These are phyloP conservation scores for Arctia plantaginis DNA, from an alignment of 2,888 invertebrate species.

Conservation along the genomic window DNA sequence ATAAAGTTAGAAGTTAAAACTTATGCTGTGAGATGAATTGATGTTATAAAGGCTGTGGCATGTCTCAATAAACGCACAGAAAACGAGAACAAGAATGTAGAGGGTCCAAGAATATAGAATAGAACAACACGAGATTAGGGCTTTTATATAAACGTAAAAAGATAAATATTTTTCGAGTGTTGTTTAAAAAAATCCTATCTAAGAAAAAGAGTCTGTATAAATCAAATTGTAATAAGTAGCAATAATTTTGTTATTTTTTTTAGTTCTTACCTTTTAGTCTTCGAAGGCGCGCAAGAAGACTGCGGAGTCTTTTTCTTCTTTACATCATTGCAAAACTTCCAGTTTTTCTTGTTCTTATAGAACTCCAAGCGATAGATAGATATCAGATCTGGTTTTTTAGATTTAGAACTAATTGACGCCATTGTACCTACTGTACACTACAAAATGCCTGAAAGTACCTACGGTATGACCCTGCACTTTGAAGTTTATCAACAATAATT, in stretches of 20 bases:
- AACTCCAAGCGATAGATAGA: slow-evolving; percentile 70
- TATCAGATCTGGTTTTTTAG: slow-evolving; percentile 22
- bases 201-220: not conserved
- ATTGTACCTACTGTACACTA: not conserved
- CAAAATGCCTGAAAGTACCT: not conserved
- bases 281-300: not conserved
- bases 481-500: not conserved
- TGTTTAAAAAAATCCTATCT: not conserved
- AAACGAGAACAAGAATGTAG: not conserved
- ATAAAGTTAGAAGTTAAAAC: too few relatives aligned
- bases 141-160: not conserved
- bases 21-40: too few relatives aligned
- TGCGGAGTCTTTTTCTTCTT: not conserved
- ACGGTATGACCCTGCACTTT: not conserved
- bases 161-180: not conserved
- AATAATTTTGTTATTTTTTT: not conserved
- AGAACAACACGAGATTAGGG: not conserved
- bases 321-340: slow-evolving; percentile 56
- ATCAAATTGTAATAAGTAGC: not conserved
- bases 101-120: not conserved
- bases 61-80: not conserved
- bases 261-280: not conserved
- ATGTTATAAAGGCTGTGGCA: too few relatives aligned
- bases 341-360: slow-evolving; percentile 69
- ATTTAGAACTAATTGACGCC: slow-evolving; percentile 5